These are phyloP conservation scores for Aculops lycopersici DNA, from an alignment of 1,140 invertebrate genomes.

Conservation along the genomic window DNA sequence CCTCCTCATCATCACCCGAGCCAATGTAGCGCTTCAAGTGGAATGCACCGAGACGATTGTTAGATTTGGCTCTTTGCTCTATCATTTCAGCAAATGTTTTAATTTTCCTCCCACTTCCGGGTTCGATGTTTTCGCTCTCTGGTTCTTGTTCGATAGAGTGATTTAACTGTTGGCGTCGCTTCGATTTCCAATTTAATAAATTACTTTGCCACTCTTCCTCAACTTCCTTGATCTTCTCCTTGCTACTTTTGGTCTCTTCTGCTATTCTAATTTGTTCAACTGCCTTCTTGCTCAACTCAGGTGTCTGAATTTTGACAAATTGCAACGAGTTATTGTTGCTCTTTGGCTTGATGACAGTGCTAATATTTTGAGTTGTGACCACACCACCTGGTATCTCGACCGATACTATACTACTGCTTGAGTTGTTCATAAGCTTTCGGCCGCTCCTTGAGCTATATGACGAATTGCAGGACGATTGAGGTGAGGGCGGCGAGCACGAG, in stretches of 20 bases:
- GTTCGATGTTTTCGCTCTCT: not conserved
- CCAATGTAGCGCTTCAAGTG: slow-evolving; percentile 8
- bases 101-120: slow-evolving; percentile 20
- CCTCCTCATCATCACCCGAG: not conserved
- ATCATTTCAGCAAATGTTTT: slow-evolving; percentile 82
- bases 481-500: too few relatives aligned
- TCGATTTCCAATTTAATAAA: slow-evolving; percentile 70
- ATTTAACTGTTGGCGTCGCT: slow-evolving; percentile 47
- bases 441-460: too few relatives aligned
- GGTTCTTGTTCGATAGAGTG: slow-evolving; percentile 25
- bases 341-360: slow-evolving; percentile 4
- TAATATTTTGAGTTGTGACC: not conserved
- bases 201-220: slow-evolving; percentile 26
- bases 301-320: slow-evolving; percentile 12
- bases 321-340: slow-evolving; percentile 10
- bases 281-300: slow-evolving; percentile 11
- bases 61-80: slow-evolving; percentile 26
- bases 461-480: too few relatives aligned
- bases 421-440: too few relatives aligned
- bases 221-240: slow-evolving; percentile 13
- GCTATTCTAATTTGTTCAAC: slow-evolving; percentile 13
- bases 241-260: slow-evolving; percentile 12
- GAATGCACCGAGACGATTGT: slow-evolving; percentile 7
- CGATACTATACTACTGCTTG: too few relatives aligned
- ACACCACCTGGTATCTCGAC: not conserved